Percentiles rank a stretch among this genome's conserved stretches.
phyloP scores from a whole-genome alignment of 1,140 invertebrate species.

The Atta colombica region DNA sequence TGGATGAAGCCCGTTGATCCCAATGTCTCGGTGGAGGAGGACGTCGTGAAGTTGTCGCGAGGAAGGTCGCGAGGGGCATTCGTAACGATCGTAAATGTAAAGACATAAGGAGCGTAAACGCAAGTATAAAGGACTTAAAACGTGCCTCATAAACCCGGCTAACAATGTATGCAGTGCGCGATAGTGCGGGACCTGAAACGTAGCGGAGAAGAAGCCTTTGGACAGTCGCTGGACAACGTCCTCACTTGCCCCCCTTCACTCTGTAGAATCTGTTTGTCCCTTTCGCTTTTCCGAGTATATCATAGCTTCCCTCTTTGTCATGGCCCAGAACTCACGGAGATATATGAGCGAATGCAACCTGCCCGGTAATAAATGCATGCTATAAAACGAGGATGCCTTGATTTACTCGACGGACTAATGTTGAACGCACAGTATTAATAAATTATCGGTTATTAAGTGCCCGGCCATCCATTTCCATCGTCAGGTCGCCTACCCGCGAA shows the following conservation, averaged over 20 bases:
- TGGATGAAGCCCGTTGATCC: slow-evolving; percentile 67
- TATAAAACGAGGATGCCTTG: slow-evolving; percentile 84
- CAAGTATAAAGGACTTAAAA: slow-evolving; percentile 75
- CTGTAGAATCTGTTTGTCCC: slow-evolving; percentile 32
- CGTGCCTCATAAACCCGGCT: slow-evolving; percentile 75
- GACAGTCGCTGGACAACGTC: slow-evolving; percentile 43
- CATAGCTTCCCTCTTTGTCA: slow-evolving; percentile 43
- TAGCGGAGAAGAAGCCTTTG: slow-evolving; percentile 38
- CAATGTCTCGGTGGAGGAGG: slow-evolving; percentile 66
- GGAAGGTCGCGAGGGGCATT: slow-evolving; percentile 66
- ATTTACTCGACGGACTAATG: slow-evolving; percentile 83
- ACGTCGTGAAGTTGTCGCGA: slow-evolving; percentile 69
- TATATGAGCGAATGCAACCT: slow-evolving; percentile 83
- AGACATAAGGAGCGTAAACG: slow-evolving; percentile 73
- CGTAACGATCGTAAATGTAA: slow-evolving; percentile 75
- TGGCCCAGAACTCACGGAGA: slow-evolving; percentile 76
- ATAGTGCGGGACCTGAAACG: slow-evolving; percentile 29
- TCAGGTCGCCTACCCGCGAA: slow-evolving; percentile 13
- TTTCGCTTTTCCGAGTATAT: slow-evolving; percentile 52
- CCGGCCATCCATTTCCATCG: slow-evolving; percentile 46
- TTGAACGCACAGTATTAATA: slow-evolving; percentile 81
- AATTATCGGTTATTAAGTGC: slow-evolving; percentile 84
- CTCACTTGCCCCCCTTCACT: slow-evolving; percentile 22
- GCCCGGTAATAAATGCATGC: slow-evolving; percentile 84
- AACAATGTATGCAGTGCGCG: slow-evolving; percentile 73